Evolutionary conservation across 2,888 invertebrate genomes (phyloP), one percentile per base, ranked within the genome.

Genomic region (Alentia gelatinosa): DNA sequence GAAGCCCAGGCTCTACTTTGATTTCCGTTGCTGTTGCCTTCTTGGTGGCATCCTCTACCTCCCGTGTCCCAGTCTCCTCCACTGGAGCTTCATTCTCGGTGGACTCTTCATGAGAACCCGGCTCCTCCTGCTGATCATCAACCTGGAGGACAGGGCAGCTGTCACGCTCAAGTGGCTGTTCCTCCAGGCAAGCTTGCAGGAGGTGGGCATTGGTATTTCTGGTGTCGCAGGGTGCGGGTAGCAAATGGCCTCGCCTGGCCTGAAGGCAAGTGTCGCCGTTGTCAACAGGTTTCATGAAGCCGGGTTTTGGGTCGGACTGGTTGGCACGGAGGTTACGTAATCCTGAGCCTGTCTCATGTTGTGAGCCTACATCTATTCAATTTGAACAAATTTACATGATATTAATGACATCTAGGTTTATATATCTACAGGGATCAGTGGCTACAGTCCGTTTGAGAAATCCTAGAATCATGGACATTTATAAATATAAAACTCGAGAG

Each of bases 321-420:
- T 89, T 91, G 89, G 89, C 75, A 12, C 56, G 26, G 42, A 75
- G 75, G 35, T 39, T 50, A 0, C 83, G n/a, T 35, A 30, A 75
- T 23, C 30, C 42, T 35, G 37, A 19, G 12, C 37, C n/a, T 19
- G 37, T 4, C 12, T 79, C 79, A 3, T 39, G 35, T 37, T 35
- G 79, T 15, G 37, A 79, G 12, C 56, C 56, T 5, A 1, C n/a
- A 56, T 12, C 56, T 56, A 56, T n/a, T n/a, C 47, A 47, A n/a
- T n/a, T n/a, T n/a, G n/a, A n/a, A n/a, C n/a, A n/a, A n/a, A n/a
- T n/a, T n/a, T n/a, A n/a, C n/a, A n/a, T n/a, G n/a, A n/a, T n/a
- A n/a, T n/a, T n/a, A n/a, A n/a, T n/a, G n/a, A n/a, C n/a, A n/a
- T n/a, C n/a, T n/a, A n/a, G n/a, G n/a, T n/a, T n/a, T n/a, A n/a